Evolutionary conservation across 1,140 invertebrate genomes (phyloP).

Genomic region (Nixonia krombeini): DNA sequence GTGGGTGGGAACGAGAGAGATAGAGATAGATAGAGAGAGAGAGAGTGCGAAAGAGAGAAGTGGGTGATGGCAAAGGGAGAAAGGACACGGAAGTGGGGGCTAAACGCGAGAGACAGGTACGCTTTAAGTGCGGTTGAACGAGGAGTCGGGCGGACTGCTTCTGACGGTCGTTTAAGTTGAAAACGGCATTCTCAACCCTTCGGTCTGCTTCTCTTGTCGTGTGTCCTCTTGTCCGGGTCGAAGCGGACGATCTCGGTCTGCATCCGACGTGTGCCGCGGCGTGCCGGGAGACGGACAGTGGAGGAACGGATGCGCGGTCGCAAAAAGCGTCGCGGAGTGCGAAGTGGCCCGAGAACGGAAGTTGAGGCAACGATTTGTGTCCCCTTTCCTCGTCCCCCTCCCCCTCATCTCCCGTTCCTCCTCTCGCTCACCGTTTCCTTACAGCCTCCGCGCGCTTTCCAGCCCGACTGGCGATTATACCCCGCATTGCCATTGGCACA

Average conservation of each 20-base stretch:
- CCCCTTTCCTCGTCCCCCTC: neutral
- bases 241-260: constrained; percentile 51
- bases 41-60: too few relatives aligned
- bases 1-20: too few relatives aligned
- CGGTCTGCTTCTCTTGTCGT: constrained; percentile 23
- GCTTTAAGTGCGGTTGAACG: constrained; percentile 31
- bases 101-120: constrained; percentile 27
- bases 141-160: constrained; percentile 50
- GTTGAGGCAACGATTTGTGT: neutral
- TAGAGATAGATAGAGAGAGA: too few relatives aligned
- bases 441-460: too few relatives aligned
- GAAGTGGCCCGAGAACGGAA: constrained; percentile 11
- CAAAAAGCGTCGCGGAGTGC: constrained; percentile 26
- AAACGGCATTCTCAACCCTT: constrained; percentile 25
- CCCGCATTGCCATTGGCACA: too few relatives aligned
- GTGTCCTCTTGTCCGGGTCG: constrained; percentile 44
- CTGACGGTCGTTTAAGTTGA: constrained; percentile 57
- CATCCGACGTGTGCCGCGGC: constrained; percentile 52
- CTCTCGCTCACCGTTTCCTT: too few relatives aligned
- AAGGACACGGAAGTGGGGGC: too few relatives aligned
- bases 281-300: constrained; percentile 52
- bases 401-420: constrained; percentile 8
- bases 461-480: too few relatives aligned
- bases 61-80: too few relatives aligned
- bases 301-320: neutral